Conservation (phyloP, 2,888 invertebrate species). For the Mythimna albipuncta region DNA sequence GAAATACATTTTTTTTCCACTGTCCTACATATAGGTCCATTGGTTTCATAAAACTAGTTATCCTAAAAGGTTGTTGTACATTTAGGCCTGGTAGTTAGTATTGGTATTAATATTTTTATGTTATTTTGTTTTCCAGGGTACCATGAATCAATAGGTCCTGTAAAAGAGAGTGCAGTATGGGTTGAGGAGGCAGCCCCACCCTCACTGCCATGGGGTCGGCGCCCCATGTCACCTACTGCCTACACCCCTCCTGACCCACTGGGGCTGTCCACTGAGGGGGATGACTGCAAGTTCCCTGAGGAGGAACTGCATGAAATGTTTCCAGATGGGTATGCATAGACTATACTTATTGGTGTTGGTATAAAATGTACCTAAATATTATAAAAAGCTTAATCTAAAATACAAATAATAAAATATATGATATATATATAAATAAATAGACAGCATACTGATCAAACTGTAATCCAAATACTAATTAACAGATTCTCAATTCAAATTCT, state of each 20-base stretch:
- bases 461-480: too few species aligned
- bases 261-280: slow-evolving; percentile 97
- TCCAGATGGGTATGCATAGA: slow-evolving; percentile 92
- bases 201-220: slow-evolving; percentile 95
- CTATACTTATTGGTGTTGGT: not conserved
- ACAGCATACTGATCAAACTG: too few species aligned
- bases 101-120: not conserved
- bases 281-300: slow-evolving; percentile 97
- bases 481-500: too few species aligned
- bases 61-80: not conserved
- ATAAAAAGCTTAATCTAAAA: too few species aligned
- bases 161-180: slow-evolving; percentile 99
- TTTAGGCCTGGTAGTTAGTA: not conserved
- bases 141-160: slow-evolving; percentile 96
- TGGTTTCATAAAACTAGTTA: not conserved
- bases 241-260: slow-evolving; percentile 98
- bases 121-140: slow-evolving; percentile 89
- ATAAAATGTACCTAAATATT: not conserved
- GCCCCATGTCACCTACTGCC: slow-evolving; percentile 96
- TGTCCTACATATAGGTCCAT: too few species aligned
- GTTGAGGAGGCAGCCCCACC: slow-evolving; percentile 98
- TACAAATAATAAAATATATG: too few species aligned
- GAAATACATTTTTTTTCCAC: too few species aligned
- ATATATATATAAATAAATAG: too few species aligned
- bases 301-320: slow-evolving; percentile 97